Percentiles rank a stretch among this genome's conserved stretches.
Conservation (phyloP, 2,888 invertebrate genomes). For the Drosophila sordidula region DNA sequence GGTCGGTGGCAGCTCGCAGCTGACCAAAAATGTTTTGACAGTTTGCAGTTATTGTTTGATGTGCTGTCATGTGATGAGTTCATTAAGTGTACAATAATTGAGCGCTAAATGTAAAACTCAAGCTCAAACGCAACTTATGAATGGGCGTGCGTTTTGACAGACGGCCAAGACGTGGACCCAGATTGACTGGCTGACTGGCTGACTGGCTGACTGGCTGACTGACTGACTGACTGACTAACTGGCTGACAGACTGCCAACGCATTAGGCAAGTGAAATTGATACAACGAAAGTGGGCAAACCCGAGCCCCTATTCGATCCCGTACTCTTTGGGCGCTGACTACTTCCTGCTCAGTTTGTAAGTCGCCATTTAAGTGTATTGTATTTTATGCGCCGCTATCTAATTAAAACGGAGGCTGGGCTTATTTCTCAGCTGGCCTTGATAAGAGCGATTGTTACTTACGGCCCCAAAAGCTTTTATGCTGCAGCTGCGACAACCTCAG, state of each 20-base stretch:
- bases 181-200: slow-evolving; percentile 25
- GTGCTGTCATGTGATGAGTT: slow-evolving; percentile 82
- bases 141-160: slow-evolving; percentile 78
- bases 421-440: slow-evolving; percentile 64
- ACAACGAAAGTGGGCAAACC: slow-evolving; percentile 68
- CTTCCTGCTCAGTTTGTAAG: slow-evolving; percentile 67
- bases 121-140: slow-evolving; percentile 47
- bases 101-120: slow-evolving; percentile 71
- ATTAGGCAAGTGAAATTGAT: slow-evolving; percentile 73
- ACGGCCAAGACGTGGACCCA: slow-evolving; percentile 15
- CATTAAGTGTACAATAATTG: slow-evolving; percentile 81
- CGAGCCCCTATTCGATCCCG: slow-evolving; percentile 12
- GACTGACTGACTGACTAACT: slow-evolving; percentile 62
- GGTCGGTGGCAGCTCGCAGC: slow-evolving; percentile 15
- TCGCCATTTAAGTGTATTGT: slow-evolving; percentile 60
- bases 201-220: slow-evolving; percentile 11
- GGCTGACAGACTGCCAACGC: slow-evolving; percentile 35
- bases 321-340: slow-evolving; percentile 36
- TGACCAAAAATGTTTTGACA: slow-evolving; percentile 77
- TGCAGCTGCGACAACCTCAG: slow-evolving; percentile 31
- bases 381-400: slow-evolving; percentile 71
- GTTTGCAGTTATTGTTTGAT: slow-evolving; percentile 82
- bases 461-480: slow-evolving; percentile 45
- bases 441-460: slow-evolving; percentile 41
- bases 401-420: slow-evolving; percentile 76